These are phyloP conservation scores for Lucilia sericata DNA, from an alignment of 1,140 invertebrate species.

Conservation along the genomic window DNA sequence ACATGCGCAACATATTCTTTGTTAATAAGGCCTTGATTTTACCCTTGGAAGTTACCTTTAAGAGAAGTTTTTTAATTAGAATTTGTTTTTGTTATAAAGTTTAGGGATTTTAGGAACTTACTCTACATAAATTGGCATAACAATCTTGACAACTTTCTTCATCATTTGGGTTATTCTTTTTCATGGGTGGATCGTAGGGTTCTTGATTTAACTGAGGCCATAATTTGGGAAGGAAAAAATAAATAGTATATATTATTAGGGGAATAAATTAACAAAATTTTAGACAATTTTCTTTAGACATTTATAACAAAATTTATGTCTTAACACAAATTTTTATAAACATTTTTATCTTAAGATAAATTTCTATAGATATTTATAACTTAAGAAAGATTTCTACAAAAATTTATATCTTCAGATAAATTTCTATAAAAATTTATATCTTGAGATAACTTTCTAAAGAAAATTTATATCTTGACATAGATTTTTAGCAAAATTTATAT, in stretches of 20 bases:
- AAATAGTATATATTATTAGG: not conserved
- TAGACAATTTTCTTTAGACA: too few relatives aligned
- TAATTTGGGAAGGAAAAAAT: not conserved
- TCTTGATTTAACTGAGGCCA: conserved; percentile 62
- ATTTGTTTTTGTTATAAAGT: not conserved
- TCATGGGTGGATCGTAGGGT: conserved; percentile 60
- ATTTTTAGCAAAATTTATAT: too few relatives aligned
- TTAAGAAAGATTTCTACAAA: too few relatives aligned
- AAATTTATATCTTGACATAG: too few relatives aligned
- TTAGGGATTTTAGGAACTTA: conserved; percentile 35
- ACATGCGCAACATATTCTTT: conserved; percentile 94
- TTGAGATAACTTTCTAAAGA: too few relatives aligned
- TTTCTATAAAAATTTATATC: too few relatives aligned
- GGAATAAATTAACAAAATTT: too few relatives aligned
- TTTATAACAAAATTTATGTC: too few relatives aligned
- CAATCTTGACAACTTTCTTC: conserved; percentile 66
- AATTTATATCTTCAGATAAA: too few relatives aligned
- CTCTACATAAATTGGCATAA: conserved; percentile 58
- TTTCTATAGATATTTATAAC: too few relatives aligned
- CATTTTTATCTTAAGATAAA: too few relatives aligned
- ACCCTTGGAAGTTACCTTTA: conserved; percentile 73
- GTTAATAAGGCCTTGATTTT: conserved; percentile 85
- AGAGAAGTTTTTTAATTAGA: not conserved
- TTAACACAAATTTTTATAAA: too few relatives aligned
- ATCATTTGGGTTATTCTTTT: conserved; percentile 62